Evolutionary conservation across 2,888 invertebrate genomes (phyloP), one percentile per base, ranked within the genome.

Genomic region (Eupithecia pulchellata): DNA sequence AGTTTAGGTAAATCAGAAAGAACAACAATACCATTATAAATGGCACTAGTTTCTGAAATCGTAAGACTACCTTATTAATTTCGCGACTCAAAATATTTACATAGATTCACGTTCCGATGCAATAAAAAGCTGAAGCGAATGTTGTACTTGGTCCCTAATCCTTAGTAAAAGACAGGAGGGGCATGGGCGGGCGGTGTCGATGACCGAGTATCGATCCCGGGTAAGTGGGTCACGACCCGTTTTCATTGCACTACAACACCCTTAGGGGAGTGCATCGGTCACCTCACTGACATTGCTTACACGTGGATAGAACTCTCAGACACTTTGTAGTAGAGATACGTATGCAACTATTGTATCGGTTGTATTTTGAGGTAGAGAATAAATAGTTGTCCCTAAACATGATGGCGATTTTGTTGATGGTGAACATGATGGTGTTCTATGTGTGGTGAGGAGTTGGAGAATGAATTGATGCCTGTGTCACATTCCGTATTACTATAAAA

Each of bases 121-220:
- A 57, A 27, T 65, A 29, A 65, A 55, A 65, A 20, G 34, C 17
- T n/a, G 57, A 57, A n/a, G 36, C n/a, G 52, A n/a, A 66, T 11
- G 42, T 65, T 60, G n/a, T 67, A 64, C 57, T 61, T 64, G 27
- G 72, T 76, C 76, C 63, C 66, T 69, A 76, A 74, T 78, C 72
- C 72, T 69, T 79, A 78, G 78, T 84, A 86, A 82, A 82, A 82
- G 70, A 73, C 78, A 78, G 83, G 85, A 72, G 83, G 84, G 81
- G 78, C 80, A 80, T 82, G 84, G 85, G 89, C 89, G 86, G 87
- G 64, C 29, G 83, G 83, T 90, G 93, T 92, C 93, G 93, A 91
- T 93, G 94, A 92, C 94, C 94, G 91, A 89, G 92, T 94, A 94
- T 94, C 91, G 93, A 94, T 93, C 92, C 88, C 80, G 81, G 79